A percentile compares a stretch with the other conserved stretches of the same genome.
phyloP scores from a whole-genome alignment of 92 coral and sea anemone genomes.

The Bergia puertoricense region DNA sequence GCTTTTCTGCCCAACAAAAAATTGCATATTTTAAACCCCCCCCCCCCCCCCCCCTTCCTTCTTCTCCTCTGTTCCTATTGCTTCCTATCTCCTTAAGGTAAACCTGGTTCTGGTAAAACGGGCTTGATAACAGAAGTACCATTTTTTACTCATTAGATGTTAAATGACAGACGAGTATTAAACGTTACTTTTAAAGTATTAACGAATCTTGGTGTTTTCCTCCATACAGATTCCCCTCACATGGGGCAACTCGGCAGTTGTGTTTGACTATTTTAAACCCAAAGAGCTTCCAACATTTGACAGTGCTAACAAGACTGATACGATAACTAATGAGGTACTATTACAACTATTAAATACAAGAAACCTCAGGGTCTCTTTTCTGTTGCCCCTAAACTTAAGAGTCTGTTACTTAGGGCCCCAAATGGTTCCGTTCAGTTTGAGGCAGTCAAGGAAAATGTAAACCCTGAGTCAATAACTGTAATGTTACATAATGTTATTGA shows the following conservation, averaged over 20 bases:
- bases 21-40: too few relatives aligned
- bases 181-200: not conserved
- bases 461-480: too few relatives aligned
- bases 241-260: slow-evolving; percentile 93
- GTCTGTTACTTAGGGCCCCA: too few relatives aligned
- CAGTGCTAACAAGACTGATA: slow-evolving; percentile 73
- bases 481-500: too few relatives aligned
- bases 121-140: not conserved
- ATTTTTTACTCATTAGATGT: not conserved
- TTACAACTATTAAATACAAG: too few relatives aligned
- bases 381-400: not conserved
- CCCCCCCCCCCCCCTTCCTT: not conserved
- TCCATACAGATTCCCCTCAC: slow-evolving; percentile 77
- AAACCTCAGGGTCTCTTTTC: not conserved
- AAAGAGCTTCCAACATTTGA: slow-evolving; percentile 91
- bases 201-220: not conserved
- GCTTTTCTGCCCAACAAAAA: too few relatives aligned
- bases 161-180: not conserved
- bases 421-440: too few relatives aligned
- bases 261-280: slow-evolving; percentile 94
- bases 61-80: too few relatives aligned
- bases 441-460: too few relatives aligned
- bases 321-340: slow-evolving; percentile 84
- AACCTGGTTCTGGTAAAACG: not conserved
- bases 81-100: too few relatives aligned